Base-by-base conservation (phyloP, 1,140 invertebrate species). In the Meloidogyne chitwoodi region DNA sequence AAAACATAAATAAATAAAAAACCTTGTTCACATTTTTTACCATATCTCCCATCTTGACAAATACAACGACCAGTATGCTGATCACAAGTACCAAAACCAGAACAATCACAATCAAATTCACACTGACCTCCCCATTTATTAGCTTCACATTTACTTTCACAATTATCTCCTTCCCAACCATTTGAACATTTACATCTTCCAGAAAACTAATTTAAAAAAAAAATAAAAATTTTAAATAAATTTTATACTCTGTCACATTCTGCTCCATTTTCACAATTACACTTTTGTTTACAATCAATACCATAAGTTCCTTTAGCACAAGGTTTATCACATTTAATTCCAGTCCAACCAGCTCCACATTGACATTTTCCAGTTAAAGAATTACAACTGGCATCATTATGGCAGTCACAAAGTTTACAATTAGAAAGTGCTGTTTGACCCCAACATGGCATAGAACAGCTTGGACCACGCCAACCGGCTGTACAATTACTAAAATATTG, bases 211-310 rank as follows among this genome's bases (percentile, higher is more conserved):
- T n/a, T n/a, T n/a, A n/a, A n/a, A n/a, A n/a, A n/a, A 12, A 70
- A 64, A 73, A 64, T 2, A 89, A 26, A 88, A 94, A 38, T 93
- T 92, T 76, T 91, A 87, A 87, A 94, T 95, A 76, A 92, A 90
- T 84, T 94, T 96, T 77, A 92, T 64, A 91, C 89, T 74, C 92
- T 89, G 88, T 96, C 91, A 88, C 94, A 97, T 71, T 24, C 85
- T 12, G 93, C 94, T 44, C 91, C 91, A 88, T 98, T 98, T 86
- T 96, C 93, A 88, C 96, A 99, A 3, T 91, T 90, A 87, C 96
- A 98, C 24, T 41, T 66, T 38, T 80, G 79, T 64, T 48, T 44
- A 48, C 84, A 85, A 70, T 79, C 68, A 0, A 85, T 84, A 2
- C 88, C 88, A 80, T 87, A 89, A 56, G 76, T 76, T 0, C 85